These are phyloP conservation scores for Drepana falcataria DNA, from an alignment of 2,888 invertebrate species.

Conservation along the genomic window DNA sequence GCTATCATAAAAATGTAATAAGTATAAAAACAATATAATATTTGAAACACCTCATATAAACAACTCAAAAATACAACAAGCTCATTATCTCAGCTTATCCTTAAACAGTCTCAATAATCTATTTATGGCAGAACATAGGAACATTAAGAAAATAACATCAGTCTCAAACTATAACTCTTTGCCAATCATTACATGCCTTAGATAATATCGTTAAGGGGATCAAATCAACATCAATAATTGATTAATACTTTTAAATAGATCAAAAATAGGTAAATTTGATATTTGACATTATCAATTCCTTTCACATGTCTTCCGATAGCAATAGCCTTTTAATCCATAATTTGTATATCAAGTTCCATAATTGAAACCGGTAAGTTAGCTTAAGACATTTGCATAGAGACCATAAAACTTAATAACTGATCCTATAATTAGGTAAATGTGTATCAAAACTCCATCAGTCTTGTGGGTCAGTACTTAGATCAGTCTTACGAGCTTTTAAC, in stretches of 20 bases:
- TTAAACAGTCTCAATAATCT: constrained; percentile 19
- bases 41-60: constrained; percentile 44
- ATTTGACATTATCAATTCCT: not conserved
- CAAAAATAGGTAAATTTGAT: not conserved
- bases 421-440: not conserved
- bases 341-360: no score
- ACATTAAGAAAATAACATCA: constrained; percentile 11
- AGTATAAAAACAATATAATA: constrained; percentile 37
- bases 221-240: not conserved
- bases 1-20: constrained; percentile 54
- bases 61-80: constrained; percentile 30
- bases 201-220: not conserved
- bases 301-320: no score
- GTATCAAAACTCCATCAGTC: not conserved
- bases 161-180: constrained; percentile 11
- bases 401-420: not conserved
- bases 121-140: constrained; percentile 5
- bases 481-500: constrained; percentile 5
- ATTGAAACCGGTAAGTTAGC: no score
- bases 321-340: no score
- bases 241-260: not conserved
- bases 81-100: constrained; percentile 18
- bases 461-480: not conserved
- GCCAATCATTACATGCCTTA: not conserved
- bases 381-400: not conserved